Evolutionary conservation across 1,140 invertebrate genomes (phyloP), one percentile per base, ranked within the genome.

Genomic region (Orius laevigatus): DNA sequence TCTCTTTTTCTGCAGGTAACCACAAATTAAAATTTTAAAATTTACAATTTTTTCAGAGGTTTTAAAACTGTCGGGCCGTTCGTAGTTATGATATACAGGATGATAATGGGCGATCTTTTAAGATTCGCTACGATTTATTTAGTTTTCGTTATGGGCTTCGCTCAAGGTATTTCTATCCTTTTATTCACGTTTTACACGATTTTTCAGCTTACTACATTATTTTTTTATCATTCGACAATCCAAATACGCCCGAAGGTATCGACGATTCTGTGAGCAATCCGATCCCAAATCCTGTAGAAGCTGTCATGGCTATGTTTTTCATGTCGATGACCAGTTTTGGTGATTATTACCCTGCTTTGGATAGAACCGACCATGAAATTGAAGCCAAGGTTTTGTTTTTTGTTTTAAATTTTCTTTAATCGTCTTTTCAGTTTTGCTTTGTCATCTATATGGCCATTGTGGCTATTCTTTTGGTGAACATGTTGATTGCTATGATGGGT

Each of bases 401-500:
- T n/a, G n/a, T n/a, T n/a, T n/a, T n/a, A n/a, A 25, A 46, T 46
- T 32, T 46, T 34, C 4, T 46, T 6, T 38, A 5, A 16, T 19
- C 55, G 55, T 59, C 52, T 60, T 71, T 61, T 53, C 66, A 92
- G 87, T 68, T 88, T 19, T 66, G 94, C 15, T 97, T 96, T 66
- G 81, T 96, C 11, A 68, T 96, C 1, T 98, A 92, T 66, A 96
- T 97, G 89, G 85, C 82, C 44, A 85, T 97, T 58, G 93, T 97
- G 15, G 87, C 88, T 1, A 83, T 98, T 55, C 67, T 98, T 8
- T 68, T 98, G 48, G 85, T 98, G 11, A 98, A 98, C 72, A 92
- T 98, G 88, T 71, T 98, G 60, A 98, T 98, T 59, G 94, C 94
- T 56, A 98, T 98, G 93, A 97, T 98, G 93, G 94, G 93, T 1